Percentiles rank a stretch among this genome's conserved stretches.
These are phyloP conservation scores for Falco novaeseelandiae DNA, from an alignment of 2,797 vertebrate species.

Conservation along the genomic window DNA sequence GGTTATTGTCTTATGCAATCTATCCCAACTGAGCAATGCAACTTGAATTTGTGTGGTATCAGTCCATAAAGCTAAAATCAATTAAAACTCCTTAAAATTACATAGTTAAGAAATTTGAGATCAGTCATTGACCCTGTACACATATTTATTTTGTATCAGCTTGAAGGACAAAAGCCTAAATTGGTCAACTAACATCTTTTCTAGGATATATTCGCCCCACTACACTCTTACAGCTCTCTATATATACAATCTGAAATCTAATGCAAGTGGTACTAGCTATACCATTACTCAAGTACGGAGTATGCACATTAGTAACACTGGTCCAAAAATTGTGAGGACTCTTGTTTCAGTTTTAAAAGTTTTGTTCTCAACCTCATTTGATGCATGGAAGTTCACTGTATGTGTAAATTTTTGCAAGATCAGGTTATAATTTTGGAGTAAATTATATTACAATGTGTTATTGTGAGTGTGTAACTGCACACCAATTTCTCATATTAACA, in stretches of 20 bases:
- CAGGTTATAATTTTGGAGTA: neutral
- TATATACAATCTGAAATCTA: neutral
- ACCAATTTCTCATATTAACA: neutral
- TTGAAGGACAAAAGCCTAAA: neutral
- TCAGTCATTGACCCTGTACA: neutral
- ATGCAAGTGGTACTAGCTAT: neutral
- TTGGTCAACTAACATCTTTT: neutral
- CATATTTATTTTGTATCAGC: neutral
- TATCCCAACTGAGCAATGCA: neutral
- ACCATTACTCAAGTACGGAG: neutral
- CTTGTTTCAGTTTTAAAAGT: neutral
- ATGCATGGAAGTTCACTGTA: neutral
- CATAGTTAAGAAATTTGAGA: neutral
- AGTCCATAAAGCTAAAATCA: neutral
- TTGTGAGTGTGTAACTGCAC: neutral
- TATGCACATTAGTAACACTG: neutral
- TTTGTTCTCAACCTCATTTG: neutral
- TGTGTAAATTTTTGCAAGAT: neutral
- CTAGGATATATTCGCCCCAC: neutral
- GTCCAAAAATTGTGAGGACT: neutral
- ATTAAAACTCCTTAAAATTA: neutral
- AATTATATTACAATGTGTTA: neutral
- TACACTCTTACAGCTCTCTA: neutral
- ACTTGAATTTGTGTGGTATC: neutral
- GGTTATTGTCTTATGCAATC: neutral